Base-by-base conservation (phyloP, 2,797 vertebrate genomes). In the Myripristis murdjan region DNA sequence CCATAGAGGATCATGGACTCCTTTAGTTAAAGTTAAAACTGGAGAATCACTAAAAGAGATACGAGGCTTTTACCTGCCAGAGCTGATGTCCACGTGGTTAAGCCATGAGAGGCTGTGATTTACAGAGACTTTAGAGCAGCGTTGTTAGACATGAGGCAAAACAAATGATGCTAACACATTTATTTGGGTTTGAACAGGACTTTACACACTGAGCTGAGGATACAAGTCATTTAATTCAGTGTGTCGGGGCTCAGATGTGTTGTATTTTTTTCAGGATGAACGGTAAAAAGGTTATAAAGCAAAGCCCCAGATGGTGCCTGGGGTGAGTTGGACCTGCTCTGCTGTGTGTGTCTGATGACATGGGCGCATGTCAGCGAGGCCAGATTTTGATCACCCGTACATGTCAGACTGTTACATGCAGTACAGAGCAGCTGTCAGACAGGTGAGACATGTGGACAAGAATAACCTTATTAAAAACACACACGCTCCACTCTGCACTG, bases 381-480 rank as follows among this genome's bases (percentile, higher is more conserved):
- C 35, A 43, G 7, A 33, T 37, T 22, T 12, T 48, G 35, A 48
- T 11, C 3, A 20, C 24, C 44, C 33, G 7, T 23, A n/a, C n/a
- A 12, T 35, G 24, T 55, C 52, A 44, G 63, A 24, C 16, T 26
- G 28, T n/a, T 33, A 2, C 18, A 43, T 41, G 22, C 18, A 18
- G 26, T 22, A 54, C 26, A 26, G 18, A 48, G 44, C 44, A 39
- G 65, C 52, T 57, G 43, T 62, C 52, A 48, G 51, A 35, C 22
- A 18, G 48, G 28, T 48, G 26, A 2, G 9, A 31, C 60, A 37
- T 37, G 28, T 53, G 23, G 49, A 14, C 49, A 52, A 35, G 22
- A 53, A 53, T 53, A 23, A 49, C 46, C 46, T 47, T 35, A 53
- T 44, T 52, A 53, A 24, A 16, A 6, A 64, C 28, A 20, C 26